phyloP scores from a whole-genome alignment of 2,797 vertebrate species.

The Perodicticus potto region DNA sequence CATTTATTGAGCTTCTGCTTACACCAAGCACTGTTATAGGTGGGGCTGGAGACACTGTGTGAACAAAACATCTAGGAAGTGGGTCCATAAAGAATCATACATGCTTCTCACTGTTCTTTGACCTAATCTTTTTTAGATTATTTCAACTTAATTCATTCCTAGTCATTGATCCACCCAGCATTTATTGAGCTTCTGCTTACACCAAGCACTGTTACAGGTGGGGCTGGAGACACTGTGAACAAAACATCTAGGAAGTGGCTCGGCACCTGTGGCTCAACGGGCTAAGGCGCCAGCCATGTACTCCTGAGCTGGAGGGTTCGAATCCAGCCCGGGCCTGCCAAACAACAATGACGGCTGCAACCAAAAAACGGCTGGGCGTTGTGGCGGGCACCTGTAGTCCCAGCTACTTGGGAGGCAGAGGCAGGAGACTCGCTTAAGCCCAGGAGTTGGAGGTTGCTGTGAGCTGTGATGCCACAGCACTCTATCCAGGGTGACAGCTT shows the following conservation, averaged over 20 bases:
- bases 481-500: too few species aligned
- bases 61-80: conserved; percentile 20
- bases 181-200: conserved; percentile 22
- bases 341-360: too few species aligned
- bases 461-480: too few species aligned
- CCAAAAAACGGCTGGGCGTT: too few species aligned
- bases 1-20: conserved; percentile 28
- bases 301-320: too few species aligned
- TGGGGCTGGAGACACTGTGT: neutral
- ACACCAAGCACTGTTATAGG: neutral
- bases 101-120: conserved; percentile 6
- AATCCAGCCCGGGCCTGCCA: too few species aligned
- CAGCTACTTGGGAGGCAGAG: too few species aligned
- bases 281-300: too few species aligned
- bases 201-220: neutral
- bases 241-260: neutral
- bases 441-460: too few species aligned
- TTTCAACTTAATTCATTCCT: conserved; percentile 52
- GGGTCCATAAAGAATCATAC: neutral
- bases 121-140: conserved; percentile 3
- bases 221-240: neutral
- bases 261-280: too few species aligned
- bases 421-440: too few species aligned
- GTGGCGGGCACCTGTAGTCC: too few species aligned
- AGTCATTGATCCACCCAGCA: neutral